Evolutionary conservation across 2,797 vertebrate species (phyloP).

Genomic region (Notolabrus celidotus): DNA sequence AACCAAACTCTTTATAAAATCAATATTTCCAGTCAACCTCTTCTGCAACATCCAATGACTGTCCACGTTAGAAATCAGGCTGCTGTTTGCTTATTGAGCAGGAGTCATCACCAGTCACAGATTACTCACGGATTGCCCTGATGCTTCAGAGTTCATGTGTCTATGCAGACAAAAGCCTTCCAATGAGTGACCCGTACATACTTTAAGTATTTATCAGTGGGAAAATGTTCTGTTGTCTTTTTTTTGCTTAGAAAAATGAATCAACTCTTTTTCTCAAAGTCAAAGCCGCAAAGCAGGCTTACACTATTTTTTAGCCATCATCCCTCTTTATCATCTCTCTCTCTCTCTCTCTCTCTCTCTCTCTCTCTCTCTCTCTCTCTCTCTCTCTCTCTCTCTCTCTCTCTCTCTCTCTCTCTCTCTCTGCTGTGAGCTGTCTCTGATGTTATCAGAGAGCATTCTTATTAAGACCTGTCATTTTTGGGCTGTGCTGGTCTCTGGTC

Average conservation of each 20-base stretch:
- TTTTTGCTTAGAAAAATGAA: too few relatives aligned
- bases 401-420: too few relatives aligned
- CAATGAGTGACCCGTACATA: neutral
- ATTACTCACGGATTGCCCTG: constrained; percentile 15
- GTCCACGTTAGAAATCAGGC: neutral
- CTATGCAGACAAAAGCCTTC: neutral
- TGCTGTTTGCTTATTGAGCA: neutral
- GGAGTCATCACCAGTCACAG: constrained; percentile 36
- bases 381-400: too few relatives aligned
- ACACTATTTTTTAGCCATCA: too few relatives aligned
- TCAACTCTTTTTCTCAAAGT: too few relatives aligned
- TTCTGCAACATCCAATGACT: neutral
- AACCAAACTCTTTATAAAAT: neutral
- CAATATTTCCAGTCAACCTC: neutral
- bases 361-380: too few relatives aligned
- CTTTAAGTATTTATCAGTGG: too few relatives aligned
- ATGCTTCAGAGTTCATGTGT: neutral
- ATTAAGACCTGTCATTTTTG: neutral
- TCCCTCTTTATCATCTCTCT: too few relatives aligned
- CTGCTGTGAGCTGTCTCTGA: too few relatives aligned
- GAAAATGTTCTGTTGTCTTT: too few relatives aligned
- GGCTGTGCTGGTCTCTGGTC: neutral
- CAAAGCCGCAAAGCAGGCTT: too few relatives aligned
- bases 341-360: too few relatives aligned
- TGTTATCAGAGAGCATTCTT: neutral